Evolutionary conservation across 2,113 vertebrate genomes (phyloP).

Genomic region (Ptychochromis oligacanthus): DNA sequence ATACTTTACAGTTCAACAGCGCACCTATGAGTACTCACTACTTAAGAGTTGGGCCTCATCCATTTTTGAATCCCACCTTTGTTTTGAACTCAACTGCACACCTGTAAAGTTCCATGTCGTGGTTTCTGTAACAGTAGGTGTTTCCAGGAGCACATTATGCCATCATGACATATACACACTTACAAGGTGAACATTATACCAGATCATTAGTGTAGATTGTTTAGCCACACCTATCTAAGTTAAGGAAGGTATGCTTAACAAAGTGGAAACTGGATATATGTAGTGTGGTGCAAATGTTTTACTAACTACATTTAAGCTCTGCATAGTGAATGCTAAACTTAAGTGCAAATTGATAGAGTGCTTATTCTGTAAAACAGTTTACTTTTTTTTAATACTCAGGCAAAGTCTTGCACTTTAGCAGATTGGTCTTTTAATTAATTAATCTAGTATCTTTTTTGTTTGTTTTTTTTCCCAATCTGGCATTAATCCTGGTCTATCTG

Average conservation of each 20-base stretch:
- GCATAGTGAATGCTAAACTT: not conserved
- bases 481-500: too few relatives aligned
- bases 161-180: too few relatives aligned
- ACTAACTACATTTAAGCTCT: not conserved
- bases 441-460: too few relatives aligned
- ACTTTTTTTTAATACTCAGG: not conserved
- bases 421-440: too few relatives aligned
- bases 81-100: not conserved
- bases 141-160: too few relatives aligned
- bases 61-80: not conserved
- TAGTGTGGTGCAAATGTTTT: not conserved
- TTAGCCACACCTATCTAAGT: not conserved
- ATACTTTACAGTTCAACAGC: not conserved
- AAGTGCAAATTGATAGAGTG: not conserved
- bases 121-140: too few relatives aligned
- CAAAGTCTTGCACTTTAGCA: too few relatives aligned
- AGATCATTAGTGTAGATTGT: too few relatives aligned
- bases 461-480: too few relatives aligned
- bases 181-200: too few relatives aligned
- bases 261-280: not conserved
- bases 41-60: not conserved
- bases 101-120: too few relatives aligned
- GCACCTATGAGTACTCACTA: not conserved
- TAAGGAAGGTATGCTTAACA: not conserved
- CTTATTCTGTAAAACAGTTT: not conserved